Percentiles rank a stretch among this genome's conserved stretches.
Conservation (phyloP, 1,140 invertebrate species). For the Drusus annulatus region DNA sequence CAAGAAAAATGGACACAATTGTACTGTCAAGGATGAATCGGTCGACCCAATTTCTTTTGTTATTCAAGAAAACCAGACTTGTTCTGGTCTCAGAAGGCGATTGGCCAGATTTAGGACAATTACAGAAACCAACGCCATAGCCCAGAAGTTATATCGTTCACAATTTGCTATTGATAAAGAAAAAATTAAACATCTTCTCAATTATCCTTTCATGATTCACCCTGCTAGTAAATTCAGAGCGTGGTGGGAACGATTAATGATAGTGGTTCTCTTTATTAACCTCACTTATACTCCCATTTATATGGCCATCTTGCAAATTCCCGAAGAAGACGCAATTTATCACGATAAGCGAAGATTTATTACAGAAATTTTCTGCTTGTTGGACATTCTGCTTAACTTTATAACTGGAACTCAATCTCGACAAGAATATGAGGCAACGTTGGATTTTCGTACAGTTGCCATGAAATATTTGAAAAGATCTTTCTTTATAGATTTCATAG, state of each 20-base stretch:
- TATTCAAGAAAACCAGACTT: not conserved
- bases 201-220: constrained; percentile 40
- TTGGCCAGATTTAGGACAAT: not conserved
- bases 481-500: constrained; percentile 17
- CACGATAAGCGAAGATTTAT: not conserved
- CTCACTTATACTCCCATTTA: constrained; percentile 11
- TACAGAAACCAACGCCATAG: constrained; percentile 13
- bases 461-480: constrained; percentile 32
- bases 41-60: not conserved
- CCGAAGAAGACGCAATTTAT: not conserved
- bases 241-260: constrained; percentile 43
- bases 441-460: constrained; percentile 13
- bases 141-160: constrained; percentile 21
- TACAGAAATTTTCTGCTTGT: not conserved
- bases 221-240: constrained; percentile 31
- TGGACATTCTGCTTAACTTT: constrained; percentile 35
- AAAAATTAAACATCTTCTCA: constrained; percentile 36
- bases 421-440: constrained; percentile 27
- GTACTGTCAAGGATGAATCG: constrained; percentile 22
- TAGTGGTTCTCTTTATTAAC: not conserved
- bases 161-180: constrained; percentile 41
- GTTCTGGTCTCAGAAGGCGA: not conserved
- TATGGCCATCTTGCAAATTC: constrained; percentile 3
- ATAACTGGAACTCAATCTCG: constrained; percentile 26
- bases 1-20: constrained; percentile 27